A percentile compares a stretch with the other conserved stretches of the same genome.
Conservation (phyloP, 2,888 invertebrate genomes). For the Prenolepis imparis region DNA sequence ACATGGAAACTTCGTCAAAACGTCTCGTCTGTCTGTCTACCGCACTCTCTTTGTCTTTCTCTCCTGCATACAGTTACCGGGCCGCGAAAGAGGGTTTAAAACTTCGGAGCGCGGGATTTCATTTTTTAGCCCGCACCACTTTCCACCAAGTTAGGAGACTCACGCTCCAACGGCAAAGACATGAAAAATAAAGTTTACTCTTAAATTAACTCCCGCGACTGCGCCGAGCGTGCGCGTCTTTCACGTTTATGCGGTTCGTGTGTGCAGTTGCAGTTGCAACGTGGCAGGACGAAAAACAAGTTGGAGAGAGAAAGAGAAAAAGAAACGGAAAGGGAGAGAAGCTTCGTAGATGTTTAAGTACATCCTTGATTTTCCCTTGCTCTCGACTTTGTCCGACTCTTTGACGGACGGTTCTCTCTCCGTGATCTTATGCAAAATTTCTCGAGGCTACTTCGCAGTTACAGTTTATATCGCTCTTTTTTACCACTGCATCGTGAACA, state of each 20-base stretch:
- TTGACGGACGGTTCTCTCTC: conserved; percentile 14
- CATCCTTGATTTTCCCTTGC: conserved; percentile 55
- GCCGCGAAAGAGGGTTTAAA: conserved; percentile 56
- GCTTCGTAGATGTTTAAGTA: conserved; percentile 56
- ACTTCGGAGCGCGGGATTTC: conserved; percentile 48
- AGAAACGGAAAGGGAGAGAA: background rate
- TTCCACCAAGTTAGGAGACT: conserved; percentile 46
- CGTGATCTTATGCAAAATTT: conserved; percentile 45
- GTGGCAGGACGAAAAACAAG: background rate
- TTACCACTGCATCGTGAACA: background rate
- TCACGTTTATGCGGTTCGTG: conserved; percentile 32
- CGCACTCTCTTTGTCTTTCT: conserved; percentile 3
- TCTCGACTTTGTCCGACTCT: conserved; percentile 27
- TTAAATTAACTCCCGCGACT: conserved; percentile 74
- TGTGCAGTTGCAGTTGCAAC: conserved; percentile 51
- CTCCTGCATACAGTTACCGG: conserved; percentile 30
- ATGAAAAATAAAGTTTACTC: conserved; percentile 75
- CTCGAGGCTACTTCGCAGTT: conserved; percentile 37
- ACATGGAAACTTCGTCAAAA: background rate
- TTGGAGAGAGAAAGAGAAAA: conserved; percentile 14
- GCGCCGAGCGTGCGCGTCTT: conserved; percentile 45
- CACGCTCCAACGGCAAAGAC: conserved; percentile 58
- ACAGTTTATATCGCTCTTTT: conserved; percentile 36
- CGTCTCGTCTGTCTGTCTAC: background rate
- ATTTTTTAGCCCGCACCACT: conserved; percentile 53